These are phyloP conservation scores for Psephotus haematonotus DNA, from an alignment of 2,113 vertebrate species.

Conservation along the genomic window DNA sequence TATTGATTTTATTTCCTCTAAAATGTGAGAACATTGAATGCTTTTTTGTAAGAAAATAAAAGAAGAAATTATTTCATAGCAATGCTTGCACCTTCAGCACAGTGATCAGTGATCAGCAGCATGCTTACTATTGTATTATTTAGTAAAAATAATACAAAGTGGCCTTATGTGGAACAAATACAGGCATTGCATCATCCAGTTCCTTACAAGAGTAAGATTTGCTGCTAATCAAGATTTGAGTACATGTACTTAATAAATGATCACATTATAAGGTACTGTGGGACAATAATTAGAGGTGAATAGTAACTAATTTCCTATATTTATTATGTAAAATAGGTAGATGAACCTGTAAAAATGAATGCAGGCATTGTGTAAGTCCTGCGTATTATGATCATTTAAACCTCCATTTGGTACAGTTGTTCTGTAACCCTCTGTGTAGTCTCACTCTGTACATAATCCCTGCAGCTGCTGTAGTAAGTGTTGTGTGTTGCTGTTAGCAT, in stretches of 20 bases:
- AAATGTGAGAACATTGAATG: background rate
- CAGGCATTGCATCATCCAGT: background rate
- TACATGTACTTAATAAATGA: conserved; percentile 57
- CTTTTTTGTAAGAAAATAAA: background rate
- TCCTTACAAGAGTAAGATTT: conserved; percentile 36
- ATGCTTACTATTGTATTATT: background rate
- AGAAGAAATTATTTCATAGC: background rate
- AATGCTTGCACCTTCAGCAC: background rate
- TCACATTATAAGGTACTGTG: conserved; percentile 37
- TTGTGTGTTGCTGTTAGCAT: background rate
- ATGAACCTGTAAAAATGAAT: conserved; percentile 40
- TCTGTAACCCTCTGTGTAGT: background rate
- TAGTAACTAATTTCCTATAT: background rate
- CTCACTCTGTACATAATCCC: background rate
- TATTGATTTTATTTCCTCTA: background rate
- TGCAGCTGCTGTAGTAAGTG: background rate
- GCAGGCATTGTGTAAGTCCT: conserved; percentile 50
- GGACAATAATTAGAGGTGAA: background rate
- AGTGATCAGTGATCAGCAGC: background rate
- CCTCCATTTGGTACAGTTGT: background rate
- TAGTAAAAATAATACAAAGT: background rate
- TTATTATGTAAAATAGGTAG: conserved; percentile 60
- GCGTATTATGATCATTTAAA: background rate
- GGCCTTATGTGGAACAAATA: background rate
- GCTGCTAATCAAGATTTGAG: background rate